phyloP scores from a whole-genome alignment of 2,888 invertebrate genomes.

The Troides aeacus region DNA sequence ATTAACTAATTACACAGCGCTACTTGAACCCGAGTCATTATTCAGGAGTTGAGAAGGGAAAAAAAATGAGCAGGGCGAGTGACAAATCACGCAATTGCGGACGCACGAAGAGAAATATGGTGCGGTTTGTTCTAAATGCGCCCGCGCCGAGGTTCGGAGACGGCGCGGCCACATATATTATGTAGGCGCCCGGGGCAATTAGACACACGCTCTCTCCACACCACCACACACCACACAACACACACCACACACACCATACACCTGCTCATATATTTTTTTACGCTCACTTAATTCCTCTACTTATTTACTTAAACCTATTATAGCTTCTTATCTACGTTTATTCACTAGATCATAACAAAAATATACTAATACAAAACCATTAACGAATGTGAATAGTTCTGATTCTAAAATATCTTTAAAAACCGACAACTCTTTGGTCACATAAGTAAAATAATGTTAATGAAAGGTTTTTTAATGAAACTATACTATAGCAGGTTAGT shows the following conservation, averaged over 20 bases:
- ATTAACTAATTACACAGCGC: slow-evolving; percentile 66
- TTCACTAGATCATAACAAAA: background rate
- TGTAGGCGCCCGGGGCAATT: slow-evolving; percentile 58
- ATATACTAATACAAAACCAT: background rate
- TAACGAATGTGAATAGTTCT: background rate
- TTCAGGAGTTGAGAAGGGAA: slow-evolving; percentile 55
- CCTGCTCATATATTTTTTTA: slow-evolving; percentile 23
- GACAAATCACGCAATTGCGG: slow-evolving; percentile 79
- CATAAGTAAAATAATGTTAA: too few relatives aligned
- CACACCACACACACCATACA: slow-evolving; percentile 23
- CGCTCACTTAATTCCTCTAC: slow-evolving; percentile 19
- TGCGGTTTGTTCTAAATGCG: slow-evolving; percentile 73
- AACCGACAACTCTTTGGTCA: too few relatives aligned
- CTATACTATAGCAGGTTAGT: too few relatives aligned
- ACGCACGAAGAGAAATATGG: slow-evolving; percentile 75
- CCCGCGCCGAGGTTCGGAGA: slow-evolving; percentile 55
- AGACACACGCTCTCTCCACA: slow-evolving; percentile 42
- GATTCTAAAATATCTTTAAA: too few relatives aligned
- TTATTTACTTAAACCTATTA: background rate
- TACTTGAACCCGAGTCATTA: slow-evolving; percentile 67
- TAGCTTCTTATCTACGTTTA: background rate
- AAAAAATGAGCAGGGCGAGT: slow-evolving; percentile 61
- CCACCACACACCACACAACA: slow-evolving; percentile 37
- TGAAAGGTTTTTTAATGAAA: too few relatives aligned
- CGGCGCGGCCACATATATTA: slow-evolving; percentile 53